phyloP scores from a whole-genome alignment of 2,888 invertebrate species.

The Lithosia quadra region DNA sequence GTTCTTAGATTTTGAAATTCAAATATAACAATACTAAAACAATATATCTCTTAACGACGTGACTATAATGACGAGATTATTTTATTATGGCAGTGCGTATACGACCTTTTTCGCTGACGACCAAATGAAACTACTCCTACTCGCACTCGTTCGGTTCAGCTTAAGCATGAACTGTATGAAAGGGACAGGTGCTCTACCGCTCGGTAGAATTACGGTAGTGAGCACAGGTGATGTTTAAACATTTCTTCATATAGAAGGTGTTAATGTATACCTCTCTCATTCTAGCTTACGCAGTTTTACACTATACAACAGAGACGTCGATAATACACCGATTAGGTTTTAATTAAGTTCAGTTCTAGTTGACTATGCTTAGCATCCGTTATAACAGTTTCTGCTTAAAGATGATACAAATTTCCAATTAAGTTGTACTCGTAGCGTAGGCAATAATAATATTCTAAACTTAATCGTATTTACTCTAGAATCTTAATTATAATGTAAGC shows the following conservation, averaged over 20 bases:
- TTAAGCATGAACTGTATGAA: constrained; percentile 85
- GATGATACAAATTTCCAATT: constrained; percentile 71
- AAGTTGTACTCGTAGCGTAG: constrained; percentile 66
- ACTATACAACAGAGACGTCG: constrained; percentile 61
- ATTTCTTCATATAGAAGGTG: constrained; percentile 77
- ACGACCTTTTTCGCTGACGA: constrained; percentile 56
- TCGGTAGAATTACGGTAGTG: constrained; percentile 86
- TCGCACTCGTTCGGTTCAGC: constrained; percentile 85
- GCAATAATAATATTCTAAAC: constrained; percentile 65
- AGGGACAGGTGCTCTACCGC: constrained; percentile 86
- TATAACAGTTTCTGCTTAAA: constrained; percentile 72
- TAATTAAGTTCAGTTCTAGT: constrained; percentile 77
- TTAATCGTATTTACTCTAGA: constrained; percentile 50
- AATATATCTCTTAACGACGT: constrained; percentile 26
- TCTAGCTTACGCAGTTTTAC: constrained; percentile 55
- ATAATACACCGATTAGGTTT: constrained; percentile 62
- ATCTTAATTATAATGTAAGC: constrained; percentile 39
- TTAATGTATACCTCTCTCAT: constrained; percentile 78
- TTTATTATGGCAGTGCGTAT: constrained; percentile 36
- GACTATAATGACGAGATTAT: constrained; percentile 52
- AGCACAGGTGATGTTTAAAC: constrained; percentile 87
- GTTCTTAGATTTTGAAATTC: constrained; percentile 69
- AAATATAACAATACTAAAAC: constrained; percentile 32
- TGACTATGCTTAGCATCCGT: constrained; percentile 78
- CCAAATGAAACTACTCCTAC: constrained; percentile 81